phyloP scores from a whole-genome alignment of 2,113 vertebrate genomes.

The Apus apus region DNA sequence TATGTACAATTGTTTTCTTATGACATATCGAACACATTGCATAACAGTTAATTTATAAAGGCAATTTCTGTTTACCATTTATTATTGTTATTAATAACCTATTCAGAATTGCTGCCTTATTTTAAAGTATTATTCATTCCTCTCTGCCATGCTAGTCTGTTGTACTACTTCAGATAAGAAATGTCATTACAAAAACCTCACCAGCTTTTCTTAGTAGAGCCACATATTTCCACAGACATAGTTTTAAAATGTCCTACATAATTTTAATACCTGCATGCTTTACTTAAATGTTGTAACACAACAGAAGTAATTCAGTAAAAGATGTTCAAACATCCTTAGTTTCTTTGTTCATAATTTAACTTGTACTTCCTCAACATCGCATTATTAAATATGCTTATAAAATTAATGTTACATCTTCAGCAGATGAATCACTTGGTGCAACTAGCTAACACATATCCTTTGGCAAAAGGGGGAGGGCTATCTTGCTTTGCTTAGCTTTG shows the following conservation, averaged over 20 bases:
- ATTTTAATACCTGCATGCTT: background rate
- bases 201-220: background rate
- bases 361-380: background rate
- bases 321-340: background rate
- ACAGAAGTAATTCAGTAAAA: background rate
- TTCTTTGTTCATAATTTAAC: background rate
- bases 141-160: background rate
- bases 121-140: background rate
- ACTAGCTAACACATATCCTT: background rate
- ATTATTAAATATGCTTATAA: background rate
- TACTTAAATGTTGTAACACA: background rate
- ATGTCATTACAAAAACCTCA: slow-evolving; percentile 23
- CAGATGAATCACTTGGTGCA: background rate
- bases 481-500: background rate
- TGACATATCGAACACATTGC: background rate
- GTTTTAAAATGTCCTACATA: background rate
- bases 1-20: background rate
- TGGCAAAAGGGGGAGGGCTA: fast-evolving
- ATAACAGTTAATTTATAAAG: background rate
- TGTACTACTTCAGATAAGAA: slow-evolving; percentile 50
- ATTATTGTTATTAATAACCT: background rate
- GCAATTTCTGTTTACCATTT: background rate
- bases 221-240: background rate
- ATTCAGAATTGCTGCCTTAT: background rate
- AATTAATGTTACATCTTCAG: background rate